phyloP scores from a whole-genome alignment of 2,888 invertebrate species.

The Nomada goodeniana region DNA sequence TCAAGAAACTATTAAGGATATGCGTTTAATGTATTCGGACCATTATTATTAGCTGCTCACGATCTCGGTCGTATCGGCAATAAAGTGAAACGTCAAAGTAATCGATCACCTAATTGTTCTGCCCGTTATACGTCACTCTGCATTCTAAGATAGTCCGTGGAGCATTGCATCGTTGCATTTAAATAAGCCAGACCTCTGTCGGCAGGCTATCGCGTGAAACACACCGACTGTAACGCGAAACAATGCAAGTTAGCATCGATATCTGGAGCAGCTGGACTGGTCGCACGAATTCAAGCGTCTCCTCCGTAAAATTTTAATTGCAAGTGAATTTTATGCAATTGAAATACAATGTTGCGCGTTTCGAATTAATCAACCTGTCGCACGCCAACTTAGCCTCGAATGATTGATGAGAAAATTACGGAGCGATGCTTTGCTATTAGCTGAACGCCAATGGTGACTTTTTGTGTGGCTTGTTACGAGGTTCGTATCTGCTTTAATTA shows the following conservation, averaged over 20 bases:
- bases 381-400: background rate
- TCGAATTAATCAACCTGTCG: constrained; percentile 1
- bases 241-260: background rate
- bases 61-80: background rate
- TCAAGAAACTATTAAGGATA: too few species aligned
- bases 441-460: background rate
- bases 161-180: constrained; percentile 12
- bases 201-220: background rate
- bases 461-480: background rate
- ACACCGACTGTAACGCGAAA: background rate
- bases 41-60: background rate
- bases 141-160: constrained; percentile 9
- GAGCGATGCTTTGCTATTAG: background rate
- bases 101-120: constrained; percentile 14
- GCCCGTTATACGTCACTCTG: background rate
- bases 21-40: background rate
- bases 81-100: constrained; percentile 8
- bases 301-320: background rate
- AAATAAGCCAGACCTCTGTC: background rate
- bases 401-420: constrained; percentile 4
- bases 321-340: constrained; percentile 2
- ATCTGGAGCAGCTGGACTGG: background rate
- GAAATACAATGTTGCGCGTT: background rate
- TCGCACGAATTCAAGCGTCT: background rate
- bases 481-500: too few species aligned